phyloP scores from a whole-genome alignment of 1,140 invertebrate genomes.

The Hycleus cichorii region DNA sequence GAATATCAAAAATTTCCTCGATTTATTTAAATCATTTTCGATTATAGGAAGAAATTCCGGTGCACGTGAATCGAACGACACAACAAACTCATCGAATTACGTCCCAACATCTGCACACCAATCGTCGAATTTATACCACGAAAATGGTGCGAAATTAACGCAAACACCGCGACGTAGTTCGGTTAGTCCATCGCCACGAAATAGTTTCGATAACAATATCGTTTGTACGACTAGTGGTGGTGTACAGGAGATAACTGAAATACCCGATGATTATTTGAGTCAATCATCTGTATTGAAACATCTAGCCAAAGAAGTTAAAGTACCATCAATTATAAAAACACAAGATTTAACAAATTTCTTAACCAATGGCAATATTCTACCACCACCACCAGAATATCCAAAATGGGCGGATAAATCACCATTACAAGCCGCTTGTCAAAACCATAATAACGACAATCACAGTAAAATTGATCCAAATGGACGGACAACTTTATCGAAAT shows the following conservation, averaged over 20 bases:
- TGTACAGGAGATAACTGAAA: conserved; percentile 72
- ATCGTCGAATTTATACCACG: conserved; percentile 24
- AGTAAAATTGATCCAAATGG: conserved; percentile 26
- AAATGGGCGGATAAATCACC: conserved; percentile 37
- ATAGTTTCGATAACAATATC: conserved; percentile 24
- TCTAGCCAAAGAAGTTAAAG: conserved; percentile 72
- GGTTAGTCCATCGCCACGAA: conserved; percentile 33
- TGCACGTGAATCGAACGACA: conserved; percentile 11
- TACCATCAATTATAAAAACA: conserved; percentile 37
- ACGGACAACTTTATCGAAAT: conserved; percentile 54
- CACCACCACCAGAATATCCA: conserved; percentile 35
- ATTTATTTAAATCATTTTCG: neutral
- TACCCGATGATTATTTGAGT: conserved; percentile 76
- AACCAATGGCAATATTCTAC: conserved; percentile 18
- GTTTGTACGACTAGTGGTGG: conserved; percentile 9
- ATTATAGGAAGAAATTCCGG: conserved; percentile 35
- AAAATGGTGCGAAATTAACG: conserved; percentile 26
- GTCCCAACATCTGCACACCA: conserved; percentile 12
- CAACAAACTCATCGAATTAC: conserved; percentile 25
- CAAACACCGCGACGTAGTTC: conserved; percentile 32
- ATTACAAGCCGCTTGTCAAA: conserved; percentile 15
- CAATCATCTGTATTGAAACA: conserved; percentile 81
- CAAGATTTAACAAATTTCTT: neutral
- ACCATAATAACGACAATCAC: conserved; percentile 25
- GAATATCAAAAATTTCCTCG: conserved; percentile 1